These are phyloP conservation scores for Cettia cetti DNA, from an alignment of 2,113 vertebrate species.

Conservation along the genomic window DNA sequence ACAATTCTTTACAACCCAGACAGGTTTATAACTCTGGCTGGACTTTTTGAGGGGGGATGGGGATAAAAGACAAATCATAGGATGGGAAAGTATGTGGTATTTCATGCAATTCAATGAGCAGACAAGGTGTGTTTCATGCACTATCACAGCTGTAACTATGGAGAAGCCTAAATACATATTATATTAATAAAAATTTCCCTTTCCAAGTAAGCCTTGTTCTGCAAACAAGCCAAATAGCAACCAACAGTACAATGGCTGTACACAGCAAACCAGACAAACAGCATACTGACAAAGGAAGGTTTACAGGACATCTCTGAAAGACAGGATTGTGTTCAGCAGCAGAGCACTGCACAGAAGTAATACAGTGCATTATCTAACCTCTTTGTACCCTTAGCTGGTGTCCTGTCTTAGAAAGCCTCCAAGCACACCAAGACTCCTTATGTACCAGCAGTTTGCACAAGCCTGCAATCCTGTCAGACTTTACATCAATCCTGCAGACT, in stretches of 20 bases:
- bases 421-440: neutral
- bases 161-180: neutral
- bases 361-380: neutral
- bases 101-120: neutral
- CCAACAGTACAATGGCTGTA: neutral
- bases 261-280: neutral
- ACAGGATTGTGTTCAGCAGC: neutral
- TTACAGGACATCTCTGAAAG: neutral
- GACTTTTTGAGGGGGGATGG: neutral
- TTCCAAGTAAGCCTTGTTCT: neutral
- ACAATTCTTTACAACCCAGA: neutral
- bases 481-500: neutral
- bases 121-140: neutral
- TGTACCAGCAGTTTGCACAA: neutral
- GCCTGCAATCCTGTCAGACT: neutral
- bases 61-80: neutral
- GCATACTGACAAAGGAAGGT: constrained; percentile 11
- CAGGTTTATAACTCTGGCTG: neutral
- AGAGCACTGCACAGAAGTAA: neutral
- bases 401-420: neutral
- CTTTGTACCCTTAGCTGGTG: neutral
- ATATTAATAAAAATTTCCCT: neutral
- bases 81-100: neutral
- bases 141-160: neutral
- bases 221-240: neutral